A percentile compares a stretch with the other conserved stretches of the same genome.
Evolutionary conservation across 2,888 invertebrate genomes (phyloP).

Genomic region (Drosophila mimica): DNA sequence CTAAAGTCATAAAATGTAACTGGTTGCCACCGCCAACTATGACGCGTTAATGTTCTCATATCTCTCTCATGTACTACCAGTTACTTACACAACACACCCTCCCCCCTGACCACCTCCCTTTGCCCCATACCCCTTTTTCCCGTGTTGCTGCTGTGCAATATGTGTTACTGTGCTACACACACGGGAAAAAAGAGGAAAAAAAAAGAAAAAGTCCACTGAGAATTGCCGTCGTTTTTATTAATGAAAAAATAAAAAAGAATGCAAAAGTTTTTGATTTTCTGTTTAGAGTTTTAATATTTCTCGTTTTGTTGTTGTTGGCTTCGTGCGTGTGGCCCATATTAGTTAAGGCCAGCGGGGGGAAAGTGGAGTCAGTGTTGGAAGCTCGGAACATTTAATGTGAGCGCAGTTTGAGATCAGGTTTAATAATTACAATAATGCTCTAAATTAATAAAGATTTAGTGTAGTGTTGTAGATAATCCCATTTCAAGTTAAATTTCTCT

Average conservation of each 20-base stretch:
- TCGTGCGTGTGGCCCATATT: slow-evolving; percentile 70
- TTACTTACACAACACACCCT: slow-evolving; percentile 7
- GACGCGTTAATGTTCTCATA: slow-evolving; percentile 66
- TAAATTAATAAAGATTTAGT: background rate
- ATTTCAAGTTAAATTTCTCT: background rate
- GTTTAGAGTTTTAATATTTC: slow-evolving; percentile 14
- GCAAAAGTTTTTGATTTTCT: slow-evolving; percentile 57
- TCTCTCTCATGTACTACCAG: slow-evolving; percentile 52
- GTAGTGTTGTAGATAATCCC: background rate
- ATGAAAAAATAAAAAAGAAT: slow-evolving; percentile 61
- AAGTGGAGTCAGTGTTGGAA: slow-evolving; percentile 19
- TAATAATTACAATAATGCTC: slow-evolving; percentile 37
- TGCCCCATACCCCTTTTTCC: background rate
- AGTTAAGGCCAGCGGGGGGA: slow-evolving; percentile 24
- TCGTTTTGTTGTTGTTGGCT: slow-evolving; percentile 13
- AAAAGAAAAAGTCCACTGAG: slow-evolving; percentile 23
- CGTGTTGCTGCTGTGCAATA: slow-evolving; percentile 41
- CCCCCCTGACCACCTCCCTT: background rate
- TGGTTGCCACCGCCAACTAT: slow-evolving; percentile 66
- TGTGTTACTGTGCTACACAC: slow-evolving; percentile 63
- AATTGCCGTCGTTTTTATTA: slow-evolving; percentile 68
- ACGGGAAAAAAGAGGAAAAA: slow-evolving; percentile 5
- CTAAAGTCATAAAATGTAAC: slow-evolving; percentile 75
- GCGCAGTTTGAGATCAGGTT: slow-evolving; percentile 41
- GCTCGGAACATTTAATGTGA: slow-evolving; percentile 46